These are phyloP conservation scores for Pseudomyrmex cubaensis DNA, from an alignment of 1,140 invertebrate species.

Conservation along the genomic window DNA sequence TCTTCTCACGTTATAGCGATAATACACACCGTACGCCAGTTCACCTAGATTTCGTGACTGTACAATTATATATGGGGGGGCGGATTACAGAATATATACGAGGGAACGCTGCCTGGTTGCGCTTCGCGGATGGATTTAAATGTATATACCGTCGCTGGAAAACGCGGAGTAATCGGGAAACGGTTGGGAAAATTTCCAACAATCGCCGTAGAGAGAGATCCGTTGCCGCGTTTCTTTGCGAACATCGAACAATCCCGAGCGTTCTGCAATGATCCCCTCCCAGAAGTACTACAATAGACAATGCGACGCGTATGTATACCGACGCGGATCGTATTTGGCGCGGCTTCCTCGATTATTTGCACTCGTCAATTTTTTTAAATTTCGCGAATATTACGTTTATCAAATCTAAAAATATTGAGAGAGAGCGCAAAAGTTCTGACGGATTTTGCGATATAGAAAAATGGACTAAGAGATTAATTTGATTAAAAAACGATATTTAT, in stretches of 20 bases:
- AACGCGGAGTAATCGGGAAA: slow-evolving; percentile 51
- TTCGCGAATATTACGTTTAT: neutral
- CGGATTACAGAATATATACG: slow-evolving; percentile 16
- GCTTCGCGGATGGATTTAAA: slow-evolving; percentile 39
- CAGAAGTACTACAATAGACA: slow-evolving; percentile 67
- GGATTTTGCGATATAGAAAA: too few relatives aligned
- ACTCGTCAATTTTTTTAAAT: neutral
- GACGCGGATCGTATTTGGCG: slow-evolving; percentile 56
- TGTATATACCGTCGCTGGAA: slow-evolving; percentile 42
- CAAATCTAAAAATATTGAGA: neutral
- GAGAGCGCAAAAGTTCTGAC: too few relatives aligned
- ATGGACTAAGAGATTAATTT: too few relatives aligned
- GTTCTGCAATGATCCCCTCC: slow-evolving; percentile 24
- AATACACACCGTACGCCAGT: neutral
- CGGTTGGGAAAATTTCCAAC: slow-evolving; percentile 66
- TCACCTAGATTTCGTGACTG: slow-evolving; percentile 14
- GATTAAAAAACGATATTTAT: too few relatives aligned
- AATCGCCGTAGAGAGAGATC: slow-evolving; percentile 11
- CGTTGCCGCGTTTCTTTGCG: slow-evolving; percentile 50
- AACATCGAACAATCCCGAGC: slow-evolving; percentile 51
- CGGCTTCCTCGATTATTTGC: slow-evolving; percentile 1
- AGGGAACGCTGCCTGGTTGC: neutral
- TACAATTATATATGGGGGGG: neutral
- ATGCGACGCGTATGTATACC: slow-evolving; percentile 27
- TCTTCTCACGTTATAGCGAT: slow-evolving; percentile 15